phyloP scores from a whole-genome alignment of 2,797 vertebrate species.

The Salmo trutta region DNA sequence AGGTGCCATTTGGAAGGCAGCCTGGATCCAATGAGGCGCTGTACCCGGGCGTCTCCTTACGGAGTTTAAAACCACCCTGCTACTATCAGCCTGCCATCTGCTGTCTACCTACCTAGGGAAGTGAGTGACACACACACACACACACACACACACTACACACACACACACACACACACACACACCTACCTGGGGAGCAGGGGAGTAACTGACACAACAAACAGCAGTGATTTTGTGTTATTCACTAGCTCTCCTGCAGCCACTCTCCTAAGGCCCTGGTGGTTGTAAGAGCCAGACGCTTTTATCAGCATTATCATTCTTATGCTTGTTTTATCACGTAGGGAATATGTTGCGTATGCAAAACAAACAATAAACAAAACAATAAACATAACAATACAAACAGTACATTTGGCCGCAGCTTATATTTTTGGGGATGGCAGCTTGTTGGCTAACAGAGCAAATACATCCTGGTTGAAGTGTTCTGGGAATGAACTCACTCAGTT shows the following conservation, averaged over 20 bases:
- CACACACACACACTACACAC: too few relatives aligned
- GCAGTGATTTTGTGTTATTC: background rate
- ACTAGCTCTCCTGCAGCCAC: background rate
- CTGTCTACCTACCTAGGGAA: slow-evolving; percentile 52
- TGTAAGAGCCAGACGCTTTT: slow-evolving; percentile 14
- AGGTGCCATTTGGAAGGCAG: background rate
- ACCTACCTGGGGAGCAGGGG: too few relatives aligned
- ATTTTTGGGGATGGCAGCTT: background rate
- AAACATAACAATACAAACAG: background rate
- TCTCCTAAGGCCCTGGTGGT: background rate
- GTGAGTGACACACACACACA: slow-evolving; percentile 4
- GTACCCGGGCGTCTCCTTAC: slow-evolving; percentile 61
- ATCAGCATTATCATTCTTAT: slow-evolving; percentile 58
- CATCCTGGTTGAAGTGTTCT: background rate
- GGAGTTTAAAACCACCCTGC: slow-evolving; percentile 36
- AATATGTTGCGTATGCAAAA: background rate
- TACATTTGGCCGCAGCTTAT: background rate
- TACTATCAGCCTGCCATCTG: slow-evolving; percentile 70
- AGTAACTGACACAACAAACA: background rate
- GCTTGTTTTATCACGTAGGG: slow-evolving; percentile 61
- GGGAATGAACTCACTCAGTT: background rate
- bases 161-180: too few relatives aligned
- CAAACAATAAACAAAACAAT: background rate
- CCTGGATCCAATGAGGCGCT: slow-evolving; percentile 50
- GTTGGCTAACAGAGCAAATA: background rate